These are phyloP conservation scores for Drosophila kikkawai DNA, from an alignment of 1,140 invertebrate species.

Conservation along the genomic window DNA sequence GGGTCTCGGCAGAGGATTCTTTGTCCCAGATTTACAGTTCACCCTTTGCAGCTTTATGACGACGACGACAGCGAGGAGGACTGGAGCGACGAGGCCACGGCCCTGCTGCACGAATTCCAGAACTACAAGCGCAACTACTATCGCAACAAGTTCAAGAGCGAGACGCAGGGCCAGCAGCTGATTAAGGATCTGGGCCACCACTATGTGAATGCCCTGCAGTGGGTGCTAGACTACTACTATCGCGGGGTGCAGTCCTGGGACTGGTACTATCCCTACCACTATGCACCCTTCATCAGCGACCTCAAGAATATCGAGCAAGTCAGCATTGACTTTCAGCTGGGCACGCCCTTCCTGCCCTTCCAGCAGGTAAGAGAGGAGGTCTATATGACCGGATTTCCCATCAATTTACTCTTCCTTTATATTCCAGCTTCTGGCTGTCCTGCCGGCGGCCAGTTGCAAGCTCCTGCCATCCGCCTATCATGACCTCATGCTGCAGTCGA, in stretches of 20 bases:
- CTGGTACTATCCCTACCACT: slow-evolving; percentile 99
- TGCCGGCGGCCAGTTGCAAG: slow-evolving; percentile 93
- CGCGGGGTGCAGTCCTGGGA: slow-evolving; percentile 98
- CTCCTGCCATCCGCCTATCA: slow-evolving; percentile 94
- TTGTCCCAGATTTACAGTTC: neutral
- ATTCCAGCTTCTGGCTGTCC: slow-evolving; percentile 91
- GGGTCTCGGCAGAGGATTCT: accelerated
- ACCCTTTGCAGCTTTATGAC: slow-evolving; percentile 45
- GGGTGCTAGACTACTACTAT: slow-evolving; percentile 99
- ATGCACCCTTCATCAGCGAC: slow-evolving; percentile 98
- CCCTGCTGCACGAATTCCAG: slow-evolving; percentile 89
- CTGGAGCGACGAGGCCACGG: slow-evolving; percentile 85
- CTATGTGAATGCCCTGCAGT: slow-evolving; percentile 97
- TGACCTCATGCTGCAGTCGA: slow-evolving; percentile 91
- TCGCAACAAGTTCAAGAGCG: slow-evolving; percentile 93
- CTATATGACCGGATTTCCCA: neutral
- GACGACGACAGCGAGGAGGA: slow-evolving; percentile 85
- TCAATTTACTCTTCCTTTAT: accelerated
- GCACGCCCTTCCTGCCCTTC: slow-evolving; percentile 96
- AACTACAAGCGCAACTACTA: slow-evolving; percentile 97
- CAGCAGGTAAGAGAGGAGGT: slow-evolving; percentile 89
- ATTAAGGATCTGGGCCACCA: slow-evolving; percentile 87
- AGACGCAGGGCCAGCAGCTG: slow-evolving; percentile 90
- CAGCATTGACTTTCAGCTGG: slow-evolving; percentile 92
- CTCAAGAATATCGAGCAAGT: slow-evolving; percentile 92